These are phyloP conservation scores for Anastrepha obliqua DNA, from an alignment of 1,140 invertebrate species.

Conservation along the genomic window DNA sequence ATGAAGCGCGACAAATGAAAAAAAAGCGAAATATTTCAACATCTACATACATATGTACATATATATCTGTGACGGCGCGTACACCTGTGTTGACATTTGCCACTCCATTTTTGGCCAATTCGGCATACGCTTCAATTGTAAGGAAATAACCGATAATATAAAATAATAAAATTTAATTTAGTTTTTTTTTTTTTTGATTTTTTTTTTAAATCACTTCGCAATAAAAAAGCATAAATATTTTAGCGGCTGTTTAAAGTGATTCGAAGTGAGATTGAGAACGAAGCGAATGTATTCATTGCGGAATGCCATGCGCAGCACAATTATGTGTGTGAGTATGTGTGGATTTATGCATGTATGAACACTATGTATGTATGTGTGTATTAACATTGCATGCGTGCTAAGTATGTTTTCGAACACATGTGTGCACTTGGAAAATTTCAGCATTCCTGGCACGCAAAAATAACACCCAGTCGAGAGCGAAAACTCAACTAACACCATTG, in stretches of 20 bases:
- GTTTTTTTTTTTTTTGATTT: background rate
- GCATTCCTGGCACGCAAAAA: constrained; percentile 35
- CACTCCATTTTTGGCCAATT: background rate
- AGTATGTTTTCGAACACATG: constrained; percentile 31
- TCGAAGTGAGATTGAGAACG: background rate
- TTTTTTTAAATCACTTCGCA: background rate
- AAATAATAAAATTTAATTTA: background rate
- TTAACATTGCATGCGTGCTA: background rate
- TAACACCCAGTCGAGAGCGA: background rate
- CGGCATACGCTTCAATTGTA: background rate
- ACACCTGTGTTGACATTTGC: constrained; percentile 21
- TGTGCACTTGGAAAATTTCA: constrained; percentile 34
- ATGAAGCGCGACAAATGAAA: background rate
- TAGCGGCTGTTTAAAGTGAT: constrained; percentile 23
- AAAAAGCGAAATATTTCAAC: background rate
- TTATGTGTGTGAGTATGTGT: background rate
- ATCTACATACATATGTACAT: too few relatives aligned
- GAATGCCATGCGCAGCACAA: background rate
- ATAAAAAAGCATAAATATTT: constrained; percentile 31
- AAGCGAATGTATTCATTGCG: background rate
- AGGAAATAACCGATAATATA: background rate
- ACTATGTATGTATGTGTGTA: background rate
- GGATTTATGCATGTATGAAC: background rate
- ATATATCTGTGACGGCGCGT: background rate
- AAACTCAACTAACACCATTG: background rate